phyloP scores from a whole-genome alignment of 2,888 invertebrate species.

The Orchesellides sinensis region DNA sequence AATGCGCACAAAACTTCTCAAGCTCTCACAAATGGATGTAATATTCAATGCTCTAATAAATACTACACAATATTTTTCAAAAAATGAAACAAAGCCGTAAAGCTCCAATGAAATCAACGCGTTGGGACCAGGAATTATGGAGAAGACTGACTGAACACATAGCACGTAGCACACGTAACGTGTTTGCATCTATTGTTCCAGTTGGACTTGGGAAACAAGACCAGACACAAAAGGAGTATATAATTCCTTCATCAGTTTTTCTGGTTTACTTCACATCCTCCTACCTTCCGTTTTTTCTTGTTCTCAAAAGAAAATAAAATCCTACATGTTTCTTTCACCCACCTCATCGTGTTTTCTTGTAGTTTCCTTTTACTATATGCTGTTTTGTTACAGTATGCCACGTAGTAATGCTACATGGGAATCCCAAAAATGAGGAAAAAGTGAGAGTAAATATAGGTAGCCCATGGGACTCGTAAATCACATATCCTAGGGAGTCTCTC shows the following conservation, averaged over 20 bases:
- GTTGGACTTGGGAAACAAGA: background rate
- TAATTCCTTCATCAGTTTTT: constrained; percentile 26
- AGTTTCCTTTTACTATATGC: background rate
- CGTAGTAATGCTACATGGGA: constrained; percentile 27
- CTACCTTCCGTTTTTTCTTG: background rate
- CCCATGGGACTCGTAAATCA: constrained; percentile 70
- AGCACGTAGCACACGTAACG: background rate
- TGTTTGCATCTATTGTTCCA: background rate
- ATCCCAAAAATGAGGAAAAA: constrained; percentile 61
- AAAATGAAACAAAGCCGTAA: constrained; percentile 11
- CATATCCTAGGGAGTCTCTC: constrained; percentile 51
- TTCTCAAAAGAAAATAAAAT: background rate
- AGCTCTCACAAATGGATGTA: too few species aligned
- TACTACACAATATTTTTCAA: background rate
- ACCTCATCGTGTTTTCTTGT: background rate
- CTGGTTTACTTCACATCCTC: background rate
- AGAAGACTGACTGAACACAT: background rate
- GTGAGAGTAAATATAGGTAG: constrained; percentile 68
- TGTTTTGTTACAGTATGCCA: too few species aligned
- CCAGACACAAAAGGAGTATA: constrained; percentile 10
- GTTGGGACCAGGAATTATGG: constrained; percentile 1
- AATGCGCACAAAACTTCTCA: too few species aligned
- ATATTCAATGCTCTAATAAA: background rate
- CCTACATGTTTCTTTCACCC: background rate
- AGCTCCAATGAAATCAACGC: constrained; percentile 15